Percentiles rank a stretch among this genome's conserved stretches.
Evolutionary conservation across 2,888 invertebrate genomes (phyloP).

Genomic region (Hofmannophila pseudospretella): DNA sequence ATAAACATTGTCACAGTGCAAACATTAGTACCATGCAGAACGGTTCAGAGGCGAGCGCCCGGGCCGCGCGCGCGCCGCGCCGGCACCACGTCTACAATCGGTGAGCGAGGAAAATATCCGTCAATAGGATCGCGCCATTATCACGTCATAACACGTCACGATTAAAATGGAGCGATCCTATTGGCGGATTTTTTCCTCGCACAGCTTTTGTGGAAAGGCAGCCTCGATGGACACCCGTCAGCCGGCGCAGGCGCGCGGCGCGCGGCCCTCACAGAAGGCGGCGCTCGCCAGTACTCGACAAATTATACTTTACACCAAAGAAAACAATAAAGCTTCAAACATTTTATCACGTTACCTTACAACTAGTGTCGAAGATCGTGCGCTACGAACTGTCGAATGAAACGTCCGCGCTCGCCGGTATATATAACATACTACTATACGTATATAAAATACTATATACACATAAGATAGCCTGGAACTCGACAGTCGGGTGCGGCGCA

Average conservation of each 20-base stretch:
- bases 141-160: too few species aligned
- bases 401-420: conserved; percentile 23
- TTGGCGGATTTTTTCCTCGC: too few species aligned
- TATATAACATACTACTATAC: conserved; percentile 27
- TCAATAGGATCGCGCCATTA: too few species aligned
- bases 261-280: neutral
- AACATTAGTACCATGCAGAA: conserved; percentile 30
- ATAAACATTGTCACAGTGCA: conserved; percentile 39
- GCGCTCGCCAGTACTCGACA: neutral
- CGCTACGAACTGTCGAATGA: too few species aligned
- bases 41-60: conserved; percentile 10
- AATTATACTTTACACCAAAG: conserved; percentile 13
- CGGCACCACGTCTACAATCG: too few species aligned
- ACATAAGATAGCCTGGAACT: conserved; percentile 24
- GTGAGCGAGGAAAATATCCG: too few species aligned
- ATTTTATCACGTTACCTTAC: conserved; percentile 43
- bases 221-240: neutral
- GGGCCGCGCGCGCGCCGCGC: neutral
- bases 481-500: neutral
- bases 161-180: too few species aligned
- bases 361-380: conserved; percentile 18
- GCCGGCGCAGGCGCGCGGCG: neutral
- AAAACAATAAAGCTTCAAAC: conserved; percentile 38
- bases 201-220: too few species aligned
- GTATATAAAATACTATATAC: conserved; percentile 60